Percentiles rank a stretch among this genome's conserved stretches.
These are phyloP conservation scores for Talpa occidentalis DNA, from an alignment of 2,113 vertebrate species.

Conservation along the genomic window DNA sequence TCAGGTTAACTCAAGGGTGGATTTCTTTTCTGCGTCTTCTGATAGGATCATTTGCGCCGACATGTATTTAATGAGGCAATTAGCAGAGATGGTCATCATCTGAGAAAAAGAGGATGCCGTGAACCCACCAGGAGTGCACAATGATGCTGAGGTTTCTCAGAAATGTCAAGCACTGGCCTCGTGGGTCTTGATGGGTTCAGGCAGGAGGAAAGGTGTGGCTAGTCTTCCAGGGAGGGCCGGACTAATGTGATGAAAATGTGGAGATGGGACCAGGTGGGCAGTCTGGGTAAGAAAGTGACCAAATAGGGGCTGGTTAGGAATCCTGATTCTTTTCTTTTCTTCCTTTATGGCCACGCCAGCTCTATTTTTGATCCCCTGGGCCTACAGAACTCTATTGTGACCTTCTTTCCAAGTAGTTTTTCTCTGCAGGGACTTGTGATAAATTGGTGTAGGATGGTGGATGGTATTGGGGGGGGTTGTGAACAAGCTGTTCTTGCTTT, in stretches of 20 bases:
- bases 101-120: background rate
- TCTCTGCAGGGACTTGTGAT: background rate
- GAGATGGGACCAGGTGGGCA: background rate
- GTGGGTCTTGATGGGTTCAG: background rate
- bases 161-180: background rate
- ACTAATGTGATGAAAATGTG: background rate
- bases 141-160: background rate
- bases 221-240: background rate
- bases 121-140: background rate
- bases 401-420: too few species aligned
- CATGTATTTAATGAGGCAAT: constrained; percentile 20
- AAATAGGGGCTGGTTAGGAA: too few species aligned
- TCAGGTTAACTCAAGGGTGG: background rate
- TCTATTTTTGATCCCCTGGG: too few species aligned
- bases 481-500: background rate
- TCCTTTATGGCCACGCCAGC: too few species aligned
- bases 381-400: too few species aligned
- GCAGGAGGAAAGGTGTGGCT: background rate
- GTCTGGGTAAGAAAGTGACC: background rate
- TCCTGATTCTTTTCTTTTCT: too few species aligned
- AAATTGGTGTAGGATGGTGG: background rate
- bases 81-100: background rate
- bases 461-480: background rate
- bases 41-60: background rate
- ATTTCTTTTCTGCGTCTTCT: constrained; percentile 11